Percentiles rank a stretch among this genome's conserved stretches.
Evolutionary conservation across 2,797 vertebrate genomes (phyloP).

Genomic region (Gymnocypris eckloni): DNA sequence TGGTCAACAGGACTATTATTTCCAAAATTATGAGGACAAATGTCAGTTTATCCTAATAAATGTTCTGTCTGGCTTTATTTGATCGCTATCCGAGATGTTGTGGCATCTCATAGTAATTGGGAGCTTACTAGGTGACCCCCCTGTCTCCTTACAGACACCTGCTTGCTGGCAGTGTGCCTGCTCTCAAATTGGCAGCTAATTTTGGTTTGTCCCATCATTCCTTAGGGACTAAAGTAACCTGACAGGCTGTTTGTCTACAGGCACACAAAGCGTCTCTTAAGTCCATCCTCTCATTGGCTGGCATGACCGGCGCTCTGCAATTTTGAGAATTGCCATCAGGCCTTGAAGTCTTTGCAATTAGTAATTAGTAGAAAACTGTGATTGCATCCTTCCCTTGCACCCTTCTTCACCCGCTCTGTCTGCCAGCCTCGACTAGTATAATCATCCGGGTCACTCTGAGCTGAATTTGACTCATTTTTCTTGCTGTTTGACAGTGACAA

Average conservation of each 20-base stretch:
- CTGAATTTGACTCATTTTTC: constrained; percentile 45
- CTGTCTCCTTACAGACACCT: constrained; percentile 73
- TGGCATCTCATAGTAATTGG: constrained; percentile 63
- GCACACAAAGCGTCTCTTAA: constrained; percentile 45
- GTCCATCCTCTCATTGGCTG: constrained; percentile 62
- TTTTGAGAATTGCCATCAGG: constrained; percentile 80
- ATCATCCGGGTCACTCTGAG: constrained; percentile 8
- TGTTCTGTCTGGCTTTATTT: constrained; percentile 35
- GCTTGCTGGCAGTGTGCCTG: constrained; percentile 70
- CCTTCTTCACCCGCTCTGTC: constrained; percentile 51
- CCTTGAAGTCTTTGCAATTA: constrained; percentile 77
- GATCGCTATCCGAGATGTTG: constrained; percentile 10
- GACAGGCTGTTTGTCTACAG: constrained; percentile 81
- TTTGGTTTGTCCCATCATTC: constrained; percentile 68
- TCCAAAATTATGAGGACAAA: constrained; percentile 23
- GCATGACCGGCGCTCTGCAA: constrained; percentile 68
- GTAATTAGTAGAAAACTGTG: constrained; percentile 74
- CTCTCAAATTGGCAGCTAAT: constrained; percentile 81
- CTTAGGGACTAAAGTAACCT: constrained; percentile 72
- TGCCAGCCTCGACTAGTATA: constrained; percentile 73
- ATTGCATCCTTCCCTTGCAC: constrained; percentile 64
- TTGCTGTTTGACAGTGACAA: constrained; percentile 77
- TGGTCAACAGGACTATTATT: constrained; percentile 17
- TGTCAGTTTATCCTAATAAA: constrained; percentile 25
- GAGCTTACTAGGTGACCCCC: constrained; percentile 76